These are phyloP conservation scores for Porites rus DNA, from an alignment of 92 coral and sea anemone genomes.

Conservation along the genomic window DNA sequence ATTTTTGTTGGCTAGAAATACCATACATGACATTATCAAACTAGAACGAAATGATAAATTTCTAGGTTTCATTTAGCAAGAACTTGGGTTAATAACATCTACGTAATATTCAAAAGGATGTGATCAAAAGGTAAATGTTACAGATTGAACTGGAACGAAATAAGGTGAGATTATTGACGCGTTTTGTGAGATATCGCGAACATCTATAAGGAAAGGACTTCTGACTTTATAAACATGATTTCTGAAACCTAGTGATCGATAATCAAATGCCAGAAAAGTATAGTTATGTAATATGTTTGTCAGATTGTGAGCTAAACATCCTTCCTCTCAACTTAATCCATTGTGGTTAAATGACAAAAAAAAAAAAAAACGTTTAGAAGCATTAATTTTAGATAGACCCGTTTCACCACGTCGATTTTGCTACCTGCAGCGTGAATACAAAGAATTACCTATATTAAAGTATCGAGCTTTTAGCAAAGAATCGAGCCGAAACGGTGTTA, in stretches of 20 bases:
- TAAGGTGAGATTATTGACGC: not conserved
- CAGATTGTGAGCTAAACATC: conserved; percentile 1
- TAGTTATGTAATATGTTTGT: not conserved
- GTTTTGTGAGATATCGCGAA: not conserved
- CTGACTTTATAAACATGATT: not conserved
- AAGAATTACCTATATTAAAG: not conserved
- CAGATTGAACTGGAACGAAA: conserved; percentile 10
- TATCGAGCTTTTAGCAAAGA: conserved; percentile 6
- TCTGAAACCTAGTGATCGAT: conserved; percentile 1
- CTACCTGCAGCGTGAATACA: not conserved
- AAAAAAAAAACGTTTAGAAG: not conserved
- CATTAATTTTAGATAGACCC: not conserved
- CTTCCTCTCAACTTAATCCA: not conserved
- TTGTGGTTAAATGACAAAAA: not conserved
- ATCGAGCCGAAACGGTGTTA: not conserved
- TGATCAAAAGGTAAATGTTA: not conserved
- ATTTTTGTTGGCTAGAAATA: not conserved
- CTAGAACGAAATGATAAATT: not conserved
- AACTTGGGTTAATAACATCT: not conserved
- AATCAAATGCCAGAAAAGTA: conserved; percentile 3
- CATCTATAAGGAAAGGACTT: not conserved
- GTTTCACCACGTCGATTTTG: not conserved
- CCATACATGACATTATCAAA: not conserved
- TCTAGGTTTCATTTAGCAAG: not conserved
- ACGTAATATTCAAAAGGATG: not conserved